Evolutionary conservation across 2,113 vertebrate species (phyloP), one percentile per base, ranked within the genome.

Genomic region (Myotis davidii): DNA sequence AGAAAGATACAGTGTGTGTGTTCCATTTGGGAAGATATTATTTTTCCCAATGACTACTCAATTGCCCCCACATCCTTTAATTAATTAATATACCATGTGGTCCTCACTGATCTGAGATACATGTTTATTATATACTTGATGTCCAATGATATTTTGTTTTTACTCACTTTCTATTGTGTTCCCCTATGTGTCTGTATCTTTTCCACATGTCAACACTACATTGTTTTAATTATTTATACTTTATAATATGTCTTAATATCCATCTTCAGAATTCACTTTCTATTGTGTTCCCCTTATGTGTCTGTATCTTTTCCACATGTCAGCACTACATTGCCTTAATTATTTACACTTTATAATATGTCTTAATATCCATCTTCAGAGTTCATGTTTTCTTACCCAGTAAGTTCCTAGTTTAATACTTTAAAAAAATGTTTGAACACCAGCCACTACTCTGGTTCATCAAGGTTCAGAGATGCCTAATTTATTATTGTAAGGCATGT

Each of bases 21-120:
- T 70, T 95, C 81, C 16, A 14, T 65, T 87, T 74, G 81, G 6
- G 50, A 90, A 86, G 56, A 92, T 90, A 29, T 83, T 54, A 37
- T 54, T 72, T 97, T 96, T 73, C 91, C 4, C 85, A 25, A 76
- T 92, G 12, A 42, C 70, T 72, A 54, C 39, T 74, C 56, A 76
- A 0, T 81, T 81, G 16, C 23, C 20, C 3, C 5, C 67, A 16
- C n/a, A 65, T 65, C 37, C 91, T 70, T 93, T 85, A 91, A 85
- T 39, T 29, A 42, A 64, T 81, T 42, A 79, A n/a, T 85, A 61
- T 25, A 82, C 18, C 45, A 73, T 16, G 8, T 74, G 18, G 16
- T 52, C 52, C 65, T 95, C 61, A 59, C 4, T 86, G 42, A 85
- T 70, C 88, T 50, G 67, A 88, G 17, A 67, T 42, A 48, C 7